Evolutionary conservation across 2,113 vertebrate genomes (phyloP), one percentile per base, ranked within the genome.

Genomic region (Lamprotornis superbus): DNA sequence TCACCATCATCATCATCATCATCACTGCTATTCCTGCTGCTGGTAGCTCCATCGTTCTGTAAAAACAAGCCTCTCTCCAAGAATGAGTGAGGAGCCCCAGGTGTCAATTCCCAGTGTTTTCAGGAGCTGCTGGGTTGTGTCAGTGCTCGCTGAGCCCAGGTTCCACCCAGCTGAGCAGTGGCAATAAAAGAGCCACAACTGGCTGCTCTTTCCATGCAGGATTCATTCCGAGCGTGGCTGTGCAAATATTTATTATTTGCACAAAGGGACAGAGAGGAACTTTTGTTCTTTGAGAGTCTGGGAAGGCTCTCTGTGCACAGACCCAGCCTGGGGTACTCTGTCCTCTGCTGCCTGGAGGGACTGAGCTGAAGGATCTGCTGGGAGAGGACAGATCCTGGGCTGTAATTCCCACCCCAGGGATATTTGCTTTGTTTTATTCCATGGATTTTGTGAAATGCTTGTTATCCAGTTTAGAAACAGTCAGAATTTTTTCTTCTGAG

Each of bases 161-260:
- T 53, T 44, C 56, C 79, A 33, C 71, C 78, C 88, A 57, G 64
- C 76, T 40, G 76, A 87, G 89, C 83, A 89, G 55, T 4, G 76
- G 50, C 65, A 92, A 77, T 49, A 44, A 70, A 93, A 50, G 25
- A 59, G 39, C 75, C 33, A 5, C 74, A 24, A 19, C 40, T 0
- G 0, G 33, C 53, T 78, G 68, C 91, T 90, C 81, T 2, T 39
- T 57, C 92, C 67, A 37, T 13, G 11, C 33, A 23, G 81, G 80
- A 68, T 55, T 67, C 87, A 63, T 42, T 56, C 87, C 83, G 30
- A 23, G 77, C 20, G 0, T n/a, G 52, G 11, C 89, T 3, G 4
- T 63, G 83, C 83, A 91, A 94, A 89, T 92, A 81, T 83, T 90
- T 52, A 52, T 37, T 71, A 10, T 95, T 83, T 90, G 73, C 89